These are phyloP conservation scores for Amblyraja radiata DNA, from an alignment of 2,797 vertebrate genomes.

Conservation along the genomic window DNA sequence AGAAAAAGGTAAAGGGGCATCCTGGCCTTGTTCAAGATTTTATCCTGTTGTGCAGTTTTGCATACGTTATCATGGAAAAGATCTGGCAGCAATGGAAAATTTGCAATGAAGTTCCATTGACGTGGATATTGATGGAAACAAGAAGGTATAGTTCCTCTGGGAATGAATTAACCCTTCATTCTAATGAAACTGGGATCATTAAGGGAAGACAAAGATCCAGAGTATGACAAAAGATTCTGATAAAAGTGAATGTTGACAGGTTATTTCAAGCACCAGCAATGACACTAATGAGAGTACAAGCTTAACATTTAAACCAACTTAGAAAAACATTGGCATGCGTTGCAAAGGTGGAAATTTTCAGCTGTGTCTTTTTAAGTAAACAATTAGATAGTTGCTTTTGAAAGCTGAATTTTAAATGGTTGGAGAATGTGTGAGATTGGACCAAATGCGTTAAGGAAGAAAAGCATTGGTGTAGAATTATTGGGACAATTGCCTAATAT, in stretches of 20 bases:
- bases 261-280: not conserved
- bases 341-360: not conserved
- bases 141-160: not conserved
- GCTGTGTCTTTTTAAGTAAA: not conserved
- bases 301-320: not conserved
- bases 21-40: not conserved
- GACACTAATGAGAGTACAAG: not conserved
- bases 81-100: not conserved
- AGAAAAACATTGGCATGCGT: not conserved
- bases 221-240: not conserved
- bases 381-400: not conserved
- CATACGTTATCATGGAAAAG: not conserved
- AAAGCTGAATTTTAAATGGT: not conserved
- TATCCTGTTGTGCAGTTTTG: not conserved
- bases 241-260: not conserved
- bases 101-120: not conserved
- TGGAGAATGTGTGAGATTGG: not conserved
- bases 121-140: not conserved
- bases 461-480: not conserved
- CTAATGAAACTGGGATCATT: not conserved
- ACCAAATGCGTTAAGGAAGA: not conserved
- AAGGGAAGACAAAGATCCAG: not conserved
- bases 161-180: not conserved
- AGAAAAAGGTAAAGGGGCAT: not conserved
- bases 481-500: not conserved